Evolutionary conservation across 2,113 vertebrate genomes (phyloP).

Genomic region (Cyprinus carpio): DNA sequence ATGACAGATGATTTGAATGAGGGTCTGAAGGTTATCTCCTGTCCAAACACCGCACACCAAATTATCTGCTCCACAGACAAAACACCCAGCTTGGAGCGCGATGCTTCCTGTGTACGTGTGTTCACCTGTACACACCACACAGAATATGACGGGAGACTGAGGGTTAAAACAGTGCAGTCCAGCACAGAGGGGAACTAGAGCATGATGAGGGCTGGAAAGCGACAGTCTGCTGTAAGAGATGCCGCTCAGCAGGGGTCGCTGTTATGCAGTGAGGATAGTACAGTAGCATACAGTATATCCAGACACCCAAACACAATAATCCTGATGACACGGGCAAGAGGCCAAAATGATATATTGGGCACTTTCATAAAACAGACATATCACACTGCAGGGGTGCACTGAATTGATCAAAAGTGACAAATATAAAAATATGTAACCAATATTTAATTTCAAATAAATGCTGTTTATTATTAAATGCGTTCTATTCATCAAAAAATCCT

Average conservation of each 20-base stretch:
- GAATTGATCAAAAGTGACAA: not conserved
- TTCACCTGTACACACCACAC: not conserved
- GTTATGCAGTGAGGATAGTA: constrained; percentile 57
- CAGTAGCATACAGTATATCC: not conserved
- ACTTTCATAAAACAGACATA: no score
- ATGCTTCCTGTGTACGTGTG: constrained; percentile 23
- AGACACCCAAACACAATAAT: constrained; percentile 17
- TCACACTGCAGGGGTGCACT: not conserved
- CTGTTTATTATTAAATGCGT: not conserved
- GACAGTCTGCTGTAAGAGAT: constrained; percentile 49
- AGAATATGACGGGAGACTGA: constrained; percentile 42
- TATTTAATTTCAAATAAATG: not conserved
- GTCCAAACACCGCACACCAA: constrained; percentile 60
- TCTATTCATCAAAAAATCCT: not conserved
- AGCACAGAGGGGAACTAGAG: constrained; percentile 21
- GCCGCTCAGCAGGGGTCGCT: constrained; percentile 74
- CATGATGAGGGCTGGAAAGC: constrained; percentile 38
- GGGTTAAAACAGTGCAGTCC: constrained; percentile 34
- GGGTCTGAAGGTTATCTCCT: constrained; percentile 59
- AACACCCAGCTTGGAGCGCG: not conserved
- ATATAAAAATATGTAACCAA: not conserved
- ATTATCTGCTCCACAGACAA: constrained; percentile 50
- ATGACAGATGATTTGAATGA: constrained; percentile 63
- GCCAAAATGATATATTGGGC: not conserved
- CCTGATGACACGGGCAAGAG: not conserved